These are phyloP conservation scores for Nibea coibor DNA, from an alignment of 2,113 vertebrate species.

Conservation along the genomic window DNA sequence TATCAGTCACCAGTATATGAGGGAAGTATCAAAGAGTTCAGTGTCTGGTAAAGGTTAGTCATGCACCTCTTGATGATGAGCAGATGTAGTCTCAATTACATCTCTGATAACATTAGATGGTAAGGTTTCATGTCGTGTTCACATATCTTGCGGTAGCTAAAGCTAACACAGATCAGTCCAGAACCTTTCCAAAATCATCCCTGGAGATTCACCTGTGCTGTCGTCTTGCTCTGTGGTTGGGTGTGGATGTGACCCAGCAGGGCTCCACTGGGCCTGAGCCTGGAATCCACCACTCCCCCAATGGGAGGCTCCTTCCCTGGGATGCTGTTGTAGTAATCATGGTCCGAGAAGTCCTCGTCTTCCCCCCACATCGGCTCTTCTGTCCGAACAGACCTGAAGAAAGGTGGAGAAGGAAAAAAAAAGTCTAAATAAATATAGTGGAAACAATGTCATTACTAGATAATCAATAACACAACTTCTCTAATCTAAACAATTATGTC, in stretches of 20 bases:
- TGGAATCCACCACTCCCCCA: slow-evolving; percentile 92
- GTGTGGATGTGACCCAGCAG: slow-evolving; percentile 79
- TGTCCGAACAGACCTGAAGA: slow-evolving; percentile 79
- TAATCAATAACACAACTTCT: background rate
- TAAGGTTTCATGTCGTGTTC: background rate
- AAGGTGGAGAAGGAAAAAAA: background rate
- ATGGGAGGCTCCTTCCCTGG: slow-evolving; percentile 94
- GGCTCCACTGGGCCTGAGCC: slow-evolving; percentile 77
- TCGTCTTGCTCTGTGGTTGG: slow-evolving; percentile 76
- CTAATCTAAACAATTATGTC: background rate
- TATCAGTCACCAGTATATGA: slow-evolving; percentile 24
- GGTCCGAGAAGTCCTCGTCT: slow-evolving; percentile 85
- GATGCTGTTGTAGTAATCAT: slow-evolving; percentile 97
- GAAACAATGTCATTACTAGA: background rate
- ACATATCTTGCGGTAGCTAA: background rate
- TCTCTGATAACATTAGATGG: background rate
- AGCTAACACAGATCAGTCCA: background rate
- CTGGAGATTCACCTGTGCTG: slow-evolving; percentile 80
- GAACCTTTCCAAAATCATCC: background rate
- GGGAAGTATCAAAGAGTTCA: slow-evolving; percentile 8
- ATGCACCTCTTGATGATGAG: background rate
- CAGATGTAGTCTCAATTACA: slow-evolving; percentile 18
- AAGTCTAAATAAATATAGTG: background rate
- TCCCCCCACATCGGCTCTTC: slow-evolving; percentile 91
- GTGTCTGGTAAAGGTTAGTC: background rate